phyloP scores from a whole-genome alignment of 2,113 vertebrate genomes.

The Brachyistius frenatus region DNA sequence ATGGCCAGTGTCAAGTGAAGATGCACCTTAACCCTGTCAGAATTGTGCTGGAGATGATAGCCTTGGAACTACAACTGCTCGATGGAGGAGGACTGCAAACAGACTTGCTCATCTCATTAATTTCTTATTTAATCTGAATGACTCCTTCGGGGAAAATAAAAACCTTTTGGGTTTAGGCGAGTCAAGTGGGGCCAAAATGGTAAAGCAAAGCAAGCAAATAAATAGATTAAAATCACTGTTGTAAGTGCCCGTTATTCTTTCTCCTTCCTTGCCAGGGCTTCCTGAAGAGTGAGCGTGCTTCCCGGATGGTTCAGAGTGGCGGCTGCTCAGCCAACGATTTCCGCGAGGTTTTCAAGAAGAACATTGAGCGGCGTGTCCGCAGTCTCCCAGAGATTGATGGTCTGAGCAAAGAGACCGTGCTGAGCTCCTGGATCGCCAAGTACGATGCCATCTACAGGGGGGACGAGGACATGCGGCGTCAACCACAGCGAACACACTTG shows the following conservation, averaged over 20 bases:
- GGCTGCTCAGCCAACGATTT: conserved; percentile 96
- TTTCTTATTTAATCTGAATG: too few relatives aligned
- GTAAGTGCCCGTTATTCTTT: neutral
- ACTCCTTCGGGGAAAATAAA: too few relatives aligned
- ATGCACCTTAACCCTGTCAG: too few relatives aligned
- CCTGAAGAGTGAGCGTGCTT: conserved; percentile 95
- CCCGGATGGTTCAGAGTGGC: conserved; percentile 95
- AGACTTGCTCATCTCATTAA: too few relatives aligned
- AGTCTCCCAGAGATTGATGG: conserved; percentile 97
- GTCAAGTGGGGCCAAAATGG: too few relatives aligned
- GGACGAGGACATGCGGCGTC: conserved; percentile 92
- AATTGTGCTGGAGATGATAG: too few relatives aligned
- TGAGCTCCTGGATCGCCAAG: conserved; percentile 98
- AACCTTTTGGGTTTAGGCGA: too few relatives aligned
- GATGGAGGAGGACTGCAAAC: too few relatives aligned
- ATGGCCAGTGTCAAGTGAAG: too few relatives aligned
- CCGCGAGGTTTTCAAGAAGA: conserved; percentile 97
- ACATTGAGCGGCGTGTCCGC: conserved; percentile 95
- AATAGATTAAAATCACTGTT: neutral
- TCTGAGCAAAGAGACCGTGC: conserved; percentile 97
- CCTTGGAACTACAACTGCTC: too few relatives aligned
- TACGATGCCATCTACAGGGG: conserved; percentile 95
- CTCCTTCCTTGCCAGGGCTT: conserved; percentile 86
- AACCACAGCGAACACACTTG: conserved; percentile 88
- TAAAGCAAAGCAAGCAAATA: too few relatives aligned